Evolutionary conservation across 2,113 vertebrate species (phyloP).

Genomic region (Ahaetulla prasina): DNA sequence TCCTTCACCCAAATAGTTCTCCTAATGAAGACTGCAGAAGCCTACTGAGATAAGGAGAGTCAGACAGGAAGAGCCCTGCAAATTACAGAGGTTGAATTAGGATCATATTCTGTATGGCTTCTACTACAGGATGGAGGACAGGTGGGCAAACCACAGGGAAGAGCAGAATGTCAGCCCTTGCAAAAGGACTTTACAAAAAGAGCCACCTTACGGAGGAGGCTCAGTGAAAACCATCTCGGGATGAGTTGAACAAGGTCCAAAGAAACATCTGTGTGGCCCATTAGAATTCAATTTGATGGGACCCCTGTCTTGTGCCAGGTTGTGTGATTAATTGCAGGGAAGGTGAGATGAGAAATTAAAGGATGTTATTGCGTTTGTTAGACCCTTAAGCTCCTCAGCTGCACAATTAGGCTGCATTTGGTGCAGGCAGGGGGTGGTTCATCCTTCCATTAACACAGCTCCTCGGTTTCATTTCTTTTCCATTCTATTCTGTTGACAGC

Average conservation of each 20-base stretch:
- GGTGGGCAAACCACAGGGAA: neutral
- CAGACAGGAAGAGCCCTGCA: neutral
- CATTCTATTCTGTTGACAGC: constrained; percentile 1
- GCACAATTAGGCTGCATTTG: neutral
- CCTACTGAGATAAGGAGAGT: neutral
- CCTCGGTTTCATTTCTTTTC: neutral
- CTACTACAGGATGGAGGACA: neutral
- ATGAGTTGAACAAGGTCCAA: neutral
- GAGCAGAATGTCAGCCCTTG: neutral
- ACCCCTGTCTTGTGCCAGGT: neutral
- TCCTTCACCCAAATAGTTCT: neutral
- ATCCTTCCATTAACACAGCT: constrained; percentile 3
- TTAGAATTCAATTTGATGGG: neutral
- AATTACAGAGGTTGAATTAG: neutral
- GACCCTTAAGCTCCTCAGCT: neutral
- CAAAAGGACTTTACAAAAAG: neutral
- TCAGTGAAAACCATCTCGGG: neutral
- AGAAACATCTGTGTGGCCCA: neutral
- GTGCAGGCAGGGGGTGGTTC: neutral
- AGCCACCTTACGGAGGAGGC: neutral
- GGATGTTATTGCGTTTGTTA: neutral
- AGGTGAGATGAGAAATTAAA: neutral
- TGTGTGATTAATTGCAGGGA: neutral
- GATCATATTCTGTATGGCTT: neutral
- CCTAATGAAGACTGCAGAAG: neutral